Conservation (phyloP, 2,797 vertebrate species). For the Sebastes oblongus region DNA sequence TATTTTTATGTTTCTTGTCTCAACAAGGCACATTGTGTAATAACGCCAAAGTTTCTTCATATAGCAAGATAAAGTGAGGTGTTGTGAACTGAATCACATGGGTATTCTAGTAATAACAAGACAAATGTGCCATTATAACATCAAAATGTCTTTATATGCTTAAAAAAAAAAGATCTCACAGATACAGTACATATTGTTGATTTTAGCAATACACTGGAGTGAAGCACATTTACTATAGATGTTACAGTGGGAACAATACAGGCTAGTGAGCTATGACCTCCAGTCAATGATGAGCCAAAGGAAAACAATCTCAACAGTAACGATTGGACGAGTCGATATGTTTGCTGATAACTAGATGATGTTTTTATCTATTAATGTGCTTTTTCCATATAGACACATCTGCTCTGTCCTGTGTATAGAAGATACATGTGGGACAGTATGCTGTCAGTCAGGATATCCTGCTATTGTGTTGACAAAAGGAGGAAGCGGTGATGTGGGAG, state of each 20-base stretch:
- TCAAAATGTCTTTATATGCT: not conserved
- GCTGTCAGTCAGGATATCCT: slow-evolving; percentile 80
- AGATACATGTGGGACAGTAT: slow-evolving; percentile 57
- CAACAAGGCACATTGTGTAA: too few species aligned
- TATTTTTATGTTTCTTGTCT: too few species aligned
- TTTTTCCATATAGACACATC: slow-evolving; percentile 9
- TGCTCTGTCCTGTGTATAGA: slow-evolving; percentile 36
- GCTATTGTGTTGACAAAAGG: slow-evolving; percentile 74
- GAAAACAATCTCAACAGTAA: not conserved
- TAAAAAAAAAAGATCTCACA: not conserved
- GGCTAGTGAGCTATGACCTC: not conserved
- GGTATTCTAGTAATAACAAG: not conserved
- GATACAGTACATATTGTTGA: too few species aligned
- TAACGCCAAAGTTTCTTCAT: too few species aligned
- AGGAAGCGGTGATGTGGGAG: slow-evolving; percentile 64
- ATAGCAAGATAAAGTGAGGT: too few species aligned
- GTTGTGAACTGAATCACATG: not conserved
- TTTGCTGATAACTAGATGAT: not conserved
- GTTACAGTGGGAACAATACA: not conserved
- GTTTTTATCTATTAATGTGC: not conserved
- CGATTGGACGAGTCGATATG: not conserved
- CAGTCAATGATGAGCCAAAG: not conserved
- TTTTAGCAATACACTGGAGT: too few species aligned
- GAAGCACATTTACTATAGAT: not conserved
- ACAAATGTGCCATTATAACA: not conserved